A percentile compares a stretch with the other conserved stretches of the same genome.
Evolutionary conservation across 1,140 invertebrate species (phyloP).

Genomic region (Caenorhabditis brenneri): DNA sequence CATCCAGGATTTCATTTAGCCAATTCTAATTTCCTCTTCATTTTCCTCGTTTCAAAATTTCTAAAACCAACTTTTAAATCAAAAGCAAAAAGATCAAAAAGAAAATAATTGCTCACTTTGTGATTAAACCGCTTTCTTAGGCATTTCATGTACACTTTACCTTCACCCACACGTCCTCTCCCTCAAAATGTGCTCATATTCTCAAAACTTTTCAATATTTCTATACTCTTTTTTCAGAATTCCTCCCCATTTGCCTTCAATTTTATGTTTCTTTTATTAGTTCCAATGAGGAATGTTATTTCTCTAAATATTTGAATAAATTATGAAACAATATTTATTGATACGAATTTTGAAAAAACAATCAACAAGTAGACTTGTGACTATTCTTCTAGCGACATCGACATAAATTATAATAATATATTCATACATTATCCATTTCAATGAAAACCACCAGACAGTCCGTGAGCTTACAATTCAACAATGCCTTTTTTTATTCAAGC

Average conservation of each 20-base stretch:
- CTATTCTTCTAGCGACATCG: too few relatives aligned
- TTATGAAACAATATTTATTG: background rate
- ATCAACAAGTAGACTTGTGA: too few relatives aligned
- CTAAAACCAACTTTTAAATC: background rate
- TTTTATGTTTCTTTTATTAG: background rate
- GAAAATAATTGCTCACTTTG: background rate
- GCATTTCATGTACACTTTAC: conserved; percentile 38
- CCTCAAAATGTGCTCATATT: conserved; percentile 17
- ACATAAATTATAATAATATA: too few relatives aligned
- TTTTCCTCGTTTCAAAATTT: background rate
- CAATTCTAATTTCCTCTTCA: background rate
- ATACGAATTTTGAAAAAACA: too few relatives aligned
- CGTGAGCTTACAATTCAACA: too few relatives aligned
- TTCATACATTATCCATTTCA: too few relatives aligned
- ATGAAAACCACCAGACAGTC: too few relatives aligned
- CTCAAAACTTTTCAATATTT: background rate
- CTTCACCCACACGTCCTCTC: background rate
- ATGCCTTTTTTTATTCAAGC: too few relatives aligned
- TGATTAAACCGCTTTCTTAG: conserved; percentile 40
- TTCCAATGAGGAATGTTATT: background rate
- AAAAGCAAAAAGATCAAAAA: background rate
- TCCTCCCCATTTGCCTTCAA: conserved; percentile 1
- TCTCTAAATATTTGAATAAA: conserved; percentile 1
- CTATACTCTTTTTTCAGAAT: background rate
- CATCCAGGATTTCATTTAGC: conserved; percentile 28